Conservation (phyloP, 2,888 invertebrate genomes). For the Brachynemurus nebulosus region DNA sequence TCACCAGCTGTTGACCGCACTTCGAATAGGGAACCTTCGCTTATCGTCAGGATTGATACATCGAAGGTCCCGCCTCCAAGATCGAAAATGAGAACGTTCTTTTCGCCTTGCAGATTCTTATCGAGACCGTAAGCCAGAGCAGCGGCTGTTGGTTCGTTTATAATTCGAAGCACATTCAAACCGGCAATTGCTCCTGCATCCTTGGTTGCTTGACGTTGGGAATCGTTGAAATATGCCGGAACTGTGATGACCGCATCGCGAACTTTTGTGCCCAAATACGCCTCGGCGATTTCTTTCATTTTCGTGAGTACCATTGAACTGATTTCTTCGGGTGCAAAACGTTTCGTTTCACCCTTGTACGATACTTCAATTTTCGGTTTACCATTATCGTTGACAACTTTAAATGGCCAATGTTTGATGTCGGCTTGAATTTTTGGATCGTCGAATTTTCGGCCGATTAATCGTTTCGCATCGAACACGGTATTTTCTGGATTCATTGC, state of each 20-base stretch:
- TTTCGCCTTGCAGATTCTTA: constrained; percentile 29
- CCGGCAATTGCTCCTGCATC: constrained; percentile 53
- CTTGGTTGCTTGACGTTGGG: constrained; percentile 54
- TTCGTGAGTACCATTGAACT: constrained; percentile 51
- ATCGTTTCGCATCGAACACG: constrained; percentile 48
- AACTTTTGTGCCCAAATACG: constrained; percentile 48
- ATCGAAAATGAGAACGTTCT: constrained; percentile 39
- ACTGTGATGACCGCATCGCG: constrained; percentile 64
- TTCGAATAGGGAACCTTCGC: constrained; percentile 42
- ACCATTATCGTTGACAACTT: constrained; percentile 41
- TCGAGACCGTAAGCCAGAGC: constrained; percentile 42
- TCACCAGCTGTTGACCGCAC: constrained; percentile 39
- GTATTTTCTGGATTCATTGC: constrained; percentile 57
- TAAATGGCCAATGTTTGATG: constrained; percentile 69
- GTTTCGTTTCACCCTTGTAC: constrained; percentile 46
- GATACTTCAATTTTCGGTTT: constrained; percentile 50
- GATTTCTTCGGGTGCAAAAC: constrained; percentile 54
- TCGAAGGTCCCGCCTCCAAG: constrained; percentile 47
- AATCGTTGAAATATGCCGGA: constrained; percentile 61
- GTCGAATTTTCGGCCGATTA: constrained; percentile 51
- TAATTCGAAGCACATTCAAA: constrained; percentile 48
- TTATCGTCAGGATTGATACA: constrained; percentile 51
- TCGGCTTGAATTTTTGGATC: constrained; percentile 58
- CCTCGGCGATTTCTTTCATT: constrained; percentile 53
- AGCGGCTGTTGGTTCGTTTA: constrained; percentile 47